phyloP scores from a whole-genome alignment of 2,113 vertebrate genomes.

The Synodontis membranacea region DNA sequence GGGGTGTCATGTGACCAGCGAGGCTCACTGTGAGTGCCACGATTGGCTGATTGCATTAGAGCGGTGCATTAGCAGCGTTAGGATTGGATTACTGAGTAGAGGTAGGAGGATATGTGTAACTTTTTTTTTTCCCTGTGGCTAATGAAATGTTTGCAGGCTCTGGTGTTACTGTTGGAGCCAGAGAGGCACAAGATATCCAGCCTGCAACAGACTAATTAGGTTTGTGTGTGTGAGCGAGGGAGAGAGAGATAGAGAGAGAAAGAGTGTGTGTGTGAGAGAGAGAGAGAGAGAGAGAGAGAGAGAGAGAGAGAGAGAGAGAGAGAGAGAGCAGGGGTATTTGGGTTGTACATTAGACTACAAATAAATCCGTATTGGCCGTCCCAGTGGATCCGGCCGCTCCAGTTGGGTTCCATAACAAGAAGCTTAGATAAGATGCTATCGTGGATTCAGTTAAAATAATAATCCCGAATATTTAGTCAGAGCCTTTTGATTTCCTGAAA shows the following conservation, averaged over 20 bases:
- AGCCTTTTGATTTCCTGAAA: conserved; percentile 70
- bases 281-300: conserved; percentile 7
- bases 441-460: conserved; percentile 62
- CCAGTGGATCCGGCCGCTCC: conserved; percentile 42
- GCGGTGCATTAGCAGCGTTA: conserved; percentile 79
- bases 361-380: conserved; percentile 48
- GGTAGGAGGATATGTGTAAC: conserved; percentile 58
- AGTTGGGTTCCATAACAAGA: conserved; percentile 50
- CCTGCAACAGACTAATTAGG: conserved; percentile 83
- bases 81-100: conserved; percentile 82
- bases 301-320: conserved; percentile 24
- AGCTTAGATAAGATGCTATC: conserved; percentile 68
- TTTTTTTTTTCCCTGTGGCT: conserved; percentile 66
- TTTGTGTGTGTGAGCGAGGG: conserved; percentile 67
- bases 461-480: conserved; percentile 62
- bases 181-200: conserved; percentile 54
- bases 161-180: conserved; percentile 76
- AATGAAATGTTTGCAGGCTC: conserved; percentile 89
- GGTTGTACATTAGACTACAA: conserved; percentile 41
- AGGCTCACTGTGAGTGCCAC: conserved; percentile 74
- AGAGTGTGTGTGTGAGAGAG: conserved; percentile 58
- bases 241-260: conserved; percentile 17
- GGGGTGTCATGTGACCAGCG: conserved; percentile 79
- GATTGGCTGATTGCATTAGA: conserved; percentile 87
- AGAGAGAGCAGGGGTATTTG: conserved; percentile 35